These are phyloP conservation scores for Ginglymostoma cirratum DNA, from an alignment of 2,113 vertebrate genomes.

Conservation along the genomic window DNA sequence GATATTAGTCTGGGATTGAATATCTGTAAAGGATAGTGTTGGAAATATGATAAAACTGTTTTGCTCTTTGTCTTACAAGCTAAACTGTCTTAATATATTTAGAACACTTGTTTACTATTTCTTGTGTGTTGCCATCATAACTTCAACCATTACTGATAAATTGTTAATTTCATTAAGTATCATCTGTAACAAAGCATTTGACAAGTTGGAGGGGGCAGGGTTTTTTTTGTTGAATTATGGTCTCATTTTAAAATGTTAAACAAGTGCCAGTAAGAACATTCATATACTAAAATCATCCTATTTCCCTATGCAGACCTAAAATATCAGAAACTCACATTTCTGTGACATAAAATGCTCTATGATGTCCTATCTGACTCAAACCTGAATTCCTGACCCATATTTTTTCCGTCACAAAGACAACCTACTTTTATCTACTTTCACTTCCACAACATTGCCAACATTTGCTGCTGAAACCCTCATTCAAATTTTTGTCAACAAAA, in stretches of 20 bases:
- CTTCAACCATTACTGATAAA: neutral
- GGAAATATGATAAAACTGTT: too few species aligned
- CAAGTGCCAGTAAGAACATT: neutral
- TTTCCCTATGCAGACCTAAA: neutral
- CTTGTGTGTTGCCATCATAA: too few species aligned
- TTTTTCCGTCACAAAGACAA: neutral
- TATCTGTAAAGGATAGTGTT: too few species aligned
- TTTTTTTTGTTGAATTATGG: neutral
- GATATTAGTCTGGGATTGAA: too few species aligned
- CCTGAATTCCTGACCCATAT: neutral
- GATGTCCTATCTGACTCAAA: neutral
- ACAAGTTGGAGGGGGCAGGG: neutral
- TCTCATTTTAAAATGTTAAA: neutral
- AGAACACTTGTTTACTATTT: too few species aligned
- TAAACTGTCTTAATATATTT: too few species aligned
- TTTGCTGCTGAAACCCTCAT: neutral
- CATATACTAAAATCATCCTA: neutral
- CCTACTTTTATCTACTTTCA: neutral
- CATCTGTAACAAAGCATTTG: neutral
- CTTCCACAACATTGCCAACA: neutral
- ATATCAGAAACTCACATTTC: neutral
- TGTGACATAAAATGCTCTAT: neutral
- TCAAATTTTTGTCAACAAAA: neutral
- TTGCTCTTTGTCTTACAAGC: too few species aligned
- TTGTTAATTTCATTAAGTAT: neutral